Percentiles rank a stretch among this genome's conserved stretches.
phyloP scores from a whole-genome alignment of 2,113 vertebrate genomes.

The Larimichthys polyactis region DNA sequence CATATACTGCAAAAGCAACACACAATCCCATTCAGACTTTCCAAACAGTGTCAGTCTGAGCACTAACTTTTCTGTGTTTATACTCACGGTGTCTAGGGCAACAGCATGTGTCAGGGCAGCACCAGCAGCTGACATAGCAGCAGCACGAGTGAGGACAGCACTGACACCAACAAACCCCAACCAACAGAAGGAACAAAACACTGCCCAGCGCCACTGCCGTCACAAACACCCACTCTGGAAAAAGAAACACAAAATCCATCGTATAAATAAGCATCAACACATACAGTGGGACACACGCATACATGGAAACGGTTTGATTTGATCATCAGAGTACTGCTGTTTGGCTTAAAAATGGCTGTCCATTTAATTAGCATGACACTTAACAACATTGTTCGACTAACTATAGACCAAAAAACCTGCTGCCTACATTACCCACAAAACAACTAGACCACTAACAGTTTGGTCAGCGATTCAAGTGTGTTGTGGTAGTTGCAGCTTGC shows the following conservation, averaged over 20 bases:
- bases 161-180: constrained; percentile 98
- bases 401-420: not conserved
- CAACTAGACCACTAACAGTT: not conserved
- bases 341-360: not conserved
- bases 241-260: constrained; percentile 37
- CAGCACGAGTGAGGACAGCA: constrained; percentile 98
- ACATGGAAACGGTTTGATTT: not conserved
- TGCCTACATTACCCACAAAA: not conserved
- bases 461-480: not conserved
- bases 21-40: not conserved
- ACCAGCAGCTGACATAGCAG: constrained; percentile 95
- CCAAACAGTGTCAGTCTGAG: not conserved
- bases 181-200: constrained; percentile 90
- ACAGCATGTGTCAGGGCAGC: constrained; percentile 96
- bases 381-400: not conserved
- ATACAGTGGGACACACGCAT: not conserved
- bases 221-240: constrained; percentile 96
- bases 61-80: not conserved
- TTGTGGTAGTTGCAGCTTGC: too few species aligned
- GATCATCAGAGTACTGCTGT: not conserved
- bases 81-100: constrained; percentile 95
- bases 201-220: constrained; percentile 89
- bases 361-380: not conserved
- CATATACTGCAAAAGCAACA: constrained; percentile 87
- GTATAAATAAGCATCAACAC: not conserved